Evolutionary conservation across 2,797 vertebrate genomes (phyloP).

Genomic region (Botia kubotai): DNA sequence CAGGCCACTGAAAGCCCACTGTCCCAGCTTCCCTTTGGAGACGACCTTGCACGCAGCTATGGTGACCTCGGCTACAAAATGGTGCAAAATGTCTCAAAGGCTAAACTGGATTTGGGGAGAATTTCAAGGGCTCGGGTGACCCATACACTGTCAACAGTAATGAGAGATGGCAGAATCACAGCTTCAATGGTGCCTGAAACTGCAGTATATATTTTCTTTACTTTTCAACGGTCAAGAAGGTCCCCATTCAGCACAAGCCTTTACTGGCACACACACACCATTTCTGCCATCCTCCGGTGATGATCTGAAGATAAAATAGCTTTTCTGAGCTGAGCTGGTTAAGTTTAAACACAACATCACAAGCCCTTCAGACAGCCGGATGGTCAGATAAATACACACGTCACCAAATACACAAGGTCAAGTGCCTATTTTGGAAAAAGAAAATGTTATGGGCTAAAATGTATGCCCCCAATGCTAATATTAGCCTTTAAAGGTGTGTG

Average conservation of each 20-base stretch:
- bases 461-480: not conserved
- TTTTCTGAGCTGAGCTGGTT: constrained; percentile 29
- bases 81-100: constrained; percentile 38
- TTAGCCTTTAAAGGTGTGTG: not conserved
- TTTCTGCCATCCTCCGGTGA: constrained; percentile 20
- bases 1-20: not conserved
- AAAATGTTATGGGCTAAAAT: not conserved
- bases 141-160: constrained; percentile 49
- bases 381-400: constrained; percentile 2
- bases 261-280: constrained; percentile 17
- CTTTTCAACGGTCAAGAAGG: constrained; percentile 43
- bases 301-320: constrained; percentile 36
- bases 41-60: constrained; percentile 14
- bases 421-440: not conserved
- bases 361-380: not conserved
- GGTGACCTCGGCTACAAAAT: constrained; percentile 24
- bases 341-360: constrained; percentile 14
- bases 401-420: not conserved
- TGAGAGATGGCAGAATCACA: constrained; percentile 51
- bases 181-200: constrained; percentile 49
- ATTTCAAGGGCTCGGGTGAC: constrained; percentile 41
- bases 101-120: constrained; percentile 36
- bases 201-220: not conserved
- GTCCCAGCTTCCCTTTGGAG: not conserved
- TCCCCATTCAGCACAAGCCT: constrained; percentile 7